Evolutionary conservation across 2,113 vertebrate genomes (phyloP).

Genomic region (Ibidorhyncha struthersii): DNA sequence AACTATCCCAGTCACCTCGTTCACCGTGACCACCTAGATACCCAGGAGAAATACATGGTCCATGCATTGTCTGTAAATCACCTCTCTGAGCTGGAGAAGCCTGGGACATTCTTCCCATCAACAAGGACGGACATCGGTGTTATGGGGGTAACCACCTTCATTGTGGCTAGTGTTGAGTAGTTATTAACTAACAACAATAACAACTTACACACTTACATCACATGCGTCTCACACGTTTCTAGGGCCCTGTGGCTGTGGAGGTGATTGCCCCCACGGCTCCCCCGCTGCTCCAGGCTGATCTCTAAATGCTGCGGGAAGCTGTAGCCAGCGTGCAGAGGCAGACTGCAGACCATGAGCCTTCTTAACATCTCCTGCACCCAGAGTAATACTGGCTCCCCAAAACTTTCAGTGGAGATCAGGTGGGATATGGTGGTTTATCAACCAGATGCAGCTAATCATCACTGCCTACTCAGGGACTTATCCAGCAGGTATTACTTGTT

Average conservation of each 20-base stretch:
- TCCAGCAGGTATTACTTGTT: background rate
- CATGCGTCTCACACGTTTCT: background rate
- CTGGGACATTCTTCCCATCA: background rate
- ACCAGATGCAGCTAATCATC: background rate
- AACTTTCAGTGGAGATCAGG: background rate
- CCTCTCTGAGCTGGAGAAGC: background rate
- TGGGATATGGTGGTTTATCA: background rate
- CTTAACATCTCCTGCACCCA: background rate
- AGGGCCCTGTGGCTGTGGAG: background rate
- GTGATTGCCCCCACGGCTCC: background rate
- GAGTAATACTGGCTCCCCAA: background rate
- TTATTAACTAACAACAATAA: background rate
- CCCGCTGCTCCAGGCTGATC: background rate
- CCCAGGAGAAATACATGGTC: background rate
- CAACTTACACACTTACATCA: background rate
- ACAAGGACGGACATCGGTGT: background rate
- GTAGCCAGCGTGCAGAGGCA: background rate
- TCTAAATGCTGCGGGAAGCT: background rate
- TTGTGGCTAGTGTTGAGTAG: background rate
- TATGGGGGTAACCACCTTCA: background rate
- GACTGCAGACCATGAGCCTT: background rate
- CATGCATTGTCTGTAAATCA: background rate
- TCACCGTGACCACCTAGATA: background rate
- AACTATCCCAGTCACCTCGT: accelerated
- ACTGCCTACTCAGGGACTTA: background rate